Base-by-base conservation (phyloP, 2,797 vertebrate genomes). In the Micrastur ruficollis region DNA sequence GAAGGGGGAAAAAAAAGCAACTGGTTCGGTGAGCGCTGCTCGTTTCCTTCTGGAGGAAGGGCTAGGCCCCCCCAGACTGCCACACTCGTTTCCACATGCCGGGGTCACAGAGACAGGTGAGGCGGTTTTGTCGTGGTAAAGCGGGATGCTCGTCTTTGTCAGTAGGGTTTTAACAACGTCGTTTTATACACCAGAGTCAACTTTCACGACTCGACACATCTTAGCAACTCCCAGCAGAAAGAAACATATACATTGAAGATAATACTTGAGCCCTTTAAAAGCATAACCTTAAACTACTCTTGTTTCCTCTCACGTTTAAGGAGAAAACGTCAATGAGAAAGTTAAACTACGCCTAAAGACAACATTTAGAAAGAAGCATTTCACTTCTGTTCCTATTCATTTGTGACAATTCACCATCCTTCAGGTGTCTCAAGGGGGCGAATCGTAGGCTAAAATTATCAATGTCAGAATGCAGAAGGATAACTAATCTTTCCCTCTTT, bases 21-120 rank as follows among this genome's bases (percentile, higher is more conserved):
- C 14, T 8, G 72, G 32, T 65, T 86, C 44, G 31, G 70, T 11
- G 82, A 52, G 56, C 0, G 70, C 61, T 13, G 89, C 18, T 46
- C 20, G 1, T 40, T 81, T 55, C 86, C 86, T 79, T 8, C 66
- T 42, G 91, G 5, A 93, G 67, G 78, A 68, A 88, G 68, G 25
- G 59, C 49, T 38, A 2, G 14, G 40, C 70, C 86, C 56, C 66
- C 21, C 93, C 12, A 8, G 81, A 47, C 29, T 4, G 91, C 47
- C 72, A 23, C 79, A 0, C 80, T 79, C 76, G 15, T 55, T 90
- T 20, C 55, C 86, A 26, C 91, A 68, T 2, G 76, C 70, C 34
- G 29, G 76, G 80, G 70, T 89, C 86, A 52, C 3, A 29, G 2
- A 11, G 91, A 86, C 95, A 93, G 95, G 92, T 91, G 95, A 96